These are phyloP conservation scores for Microctenopoma steveboyesi DNA, from an alignment of 2,797 vertebrate species.

Conservation along the genomic window DNA sequence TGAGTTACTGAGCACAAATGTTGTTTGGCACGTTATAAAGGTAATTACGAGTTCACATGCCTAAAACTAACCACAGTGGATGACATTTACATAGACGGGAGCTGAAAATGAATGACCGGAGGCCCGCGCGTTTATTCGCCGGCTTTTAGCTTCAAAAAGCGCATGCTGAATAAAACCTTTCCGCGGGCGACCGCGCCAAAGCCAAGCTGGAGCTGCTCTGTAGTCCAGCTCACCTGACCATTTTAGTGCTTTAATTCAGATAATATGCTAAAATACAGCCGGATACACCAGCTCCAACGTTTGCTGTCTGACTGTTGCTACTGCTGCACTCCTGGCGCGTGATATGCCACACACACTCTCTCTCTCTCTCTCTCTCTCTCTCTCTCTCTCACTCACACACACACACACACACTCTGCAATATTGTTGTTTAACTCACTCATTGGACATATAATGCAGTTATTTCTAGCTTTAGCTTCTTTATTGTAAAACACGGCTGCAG, in stretches of 20 bases:
- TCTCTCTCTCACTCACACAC: too few relatives aligned
- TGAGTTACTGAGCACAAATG: conserved; percentile 12
- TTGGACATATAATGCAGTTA: background rate
- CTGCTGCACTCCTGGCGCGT: conserved; percentile 42
- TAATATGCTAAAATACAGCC: too few relatives aligned
- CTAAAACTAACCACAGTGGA: background rate
- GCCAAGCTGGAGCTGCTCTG: conserved; percentile 31
- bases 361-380: too few relatives aligned
- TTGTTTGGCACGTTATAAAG: background rate
- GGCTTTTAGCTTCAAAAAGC: conserved; percentile 62
- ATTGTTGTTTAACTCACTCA: conserved; percentile 38
- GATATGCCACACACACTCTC: conserved; percentile 20
- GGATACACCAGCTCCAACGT: background rate
- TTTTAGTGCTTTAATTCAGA: conserved; percentile 4
- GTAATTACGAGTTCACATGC: conserved; percentile 10
- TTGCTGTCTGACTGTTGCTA: conserved; percentile 24
- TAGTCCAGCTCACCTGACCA: conserved; percentile 5
- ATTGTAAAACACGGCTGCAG: background rate
- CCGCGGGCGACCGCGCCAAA: conserved; percentile 76
- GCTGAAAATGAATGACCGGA: conserved; percentile 68
- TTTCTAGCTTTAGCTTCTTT: background rate
- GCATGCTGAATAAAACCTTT: conserved; percentile 74
- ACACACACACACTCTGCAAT: background rate
- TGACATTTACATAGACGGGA: conserved; percentile 2
- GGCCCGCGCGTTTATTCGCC: conserved; percentile 67